Evolutionary conservation across 2,113 vertebrate genomes (phyloP).

Genomic region (Butastur rufipennis): DNA sequence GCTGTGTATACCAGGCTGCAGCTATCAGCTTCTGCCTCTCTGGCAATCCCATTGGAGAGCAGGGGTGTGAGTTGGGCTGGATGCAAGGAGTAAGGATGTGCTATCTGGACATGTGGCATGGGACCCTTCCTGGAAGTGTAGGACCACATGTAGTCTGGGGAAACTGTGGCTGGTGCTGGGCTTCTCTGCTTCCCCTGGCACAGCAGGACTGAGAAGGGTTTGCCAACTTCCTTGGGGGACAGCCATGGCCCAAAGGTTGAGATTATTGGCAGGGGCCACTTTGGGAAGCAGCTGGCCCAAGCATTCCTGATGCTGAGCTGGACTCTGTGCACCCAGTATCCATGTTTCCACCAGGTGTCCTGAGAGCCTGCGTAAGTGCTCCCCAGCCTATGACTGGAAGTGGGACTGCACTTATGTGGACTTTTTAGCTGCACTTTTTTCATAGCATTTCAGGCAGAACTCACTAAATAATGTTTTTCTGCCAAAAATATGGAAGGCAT

Average conservation of each 20-base stretch:
- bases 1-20: not conserved
- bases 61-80: not conserved
- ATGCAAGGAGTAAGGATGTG: too few species aligned
- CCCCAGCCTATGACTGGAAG: not conserved
- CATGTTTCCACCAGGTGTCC: constrained; percentile 74
- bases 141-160: not conserved
- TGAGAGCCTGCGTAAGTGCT: constrained; percentile 65
- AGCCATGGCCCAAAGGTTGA: constrained; percentile 57
- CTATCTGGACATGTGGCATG: not conserved
- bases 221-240: not conserved
- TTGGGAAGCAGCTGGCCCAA: constrained; percentile 74
- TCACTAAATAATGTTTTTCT: not conserved
- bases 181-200: not conserved
- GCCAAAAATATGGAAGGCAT: not conserved
- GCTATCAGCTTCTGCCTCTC: not conserved
- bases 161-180: not conserved
- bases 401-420: not conserved
- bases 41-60: not conserved
- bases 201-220: not conserved
- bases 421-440: not conserved
- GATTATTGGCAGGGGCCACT: constrained; percentile 73
- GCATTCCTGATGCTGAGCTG: constrained; percentile 43
- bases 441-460: not conserved
- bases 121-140: not conserved
- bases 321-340: constrained; percentile 50